These are phyloP conservation scores for Cydia pomonella DNA, from an alignment of 1,140 invertebrate species.

Conservation along the genomic window DNA sequence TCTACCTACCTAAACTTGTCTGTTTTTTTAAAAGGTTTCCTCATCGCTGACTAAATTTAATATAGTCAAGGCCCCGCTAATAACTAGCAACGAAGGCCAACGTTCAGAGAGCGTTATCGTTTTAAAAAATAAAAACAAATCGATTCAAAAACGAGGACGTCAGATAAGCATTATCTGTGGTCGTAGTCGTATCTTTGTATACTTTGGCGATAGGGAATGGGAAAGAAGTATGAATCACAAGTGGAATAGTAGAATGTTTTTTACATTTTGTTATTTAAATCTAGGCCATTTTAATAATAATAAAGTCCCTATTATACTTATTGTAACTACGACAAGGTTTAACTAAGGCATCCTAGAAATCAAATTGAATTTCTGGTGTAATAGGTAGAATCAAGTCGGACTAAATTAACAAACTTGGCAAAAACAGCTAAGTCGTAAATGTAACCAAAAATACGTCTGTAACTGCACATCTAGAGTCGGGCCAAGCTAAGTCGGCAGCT, in stretches of 20 bases:
- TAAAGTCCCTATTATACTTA: not conserved
- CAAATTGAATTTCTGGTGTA: not conserved
- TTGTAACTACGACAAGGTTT: not conserved
- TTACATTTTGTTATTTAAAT: not conserved
- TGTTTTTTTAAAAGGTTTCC: slow-evolving; percentile 27
- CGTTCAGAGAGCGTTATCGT: slow-evolving; percentile 12
- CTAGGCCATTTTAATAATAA: not conserved
- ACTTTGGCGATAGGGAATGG: slow-evolving; percentile 28
- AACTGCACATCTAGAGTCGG: too few species aligned
- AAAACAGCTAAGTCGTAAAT: too few species aligned
- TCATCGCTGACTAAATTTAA: slow-evolving; percentile 13
- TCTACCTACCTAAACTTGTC: not conserved
- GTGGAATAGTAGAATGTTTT: not conserved
- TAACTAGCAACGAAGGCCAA: slow-evolving; percentile 29
- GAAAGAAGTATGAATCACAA: slow-evolving; percentile 29
- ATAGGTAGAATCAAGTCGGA: not conserved
- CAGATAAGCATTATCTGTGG: slow-evolving; percentile 32
- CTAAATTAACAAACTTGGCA: too few species aligned
- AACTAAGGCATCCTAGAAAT: too few species aligned
- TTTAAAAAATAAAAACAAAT: slow-evolving; percentile 31
- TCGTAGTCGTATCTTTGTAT: slow-evolving; percentile 28
- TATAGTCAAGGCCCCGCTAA: slow-evolving; percentile 28
- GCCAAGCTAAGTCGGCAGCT: too few species aligned
- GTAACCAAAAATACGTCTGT: too few species aligned
- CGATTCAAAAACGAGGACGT: slow-evolving; percentile 30